These are phyloP conservation scores for Encarsia formosa DNA, from an alignment of 2,888 invertebrate species.

Conservation along the genomic window DNA sequence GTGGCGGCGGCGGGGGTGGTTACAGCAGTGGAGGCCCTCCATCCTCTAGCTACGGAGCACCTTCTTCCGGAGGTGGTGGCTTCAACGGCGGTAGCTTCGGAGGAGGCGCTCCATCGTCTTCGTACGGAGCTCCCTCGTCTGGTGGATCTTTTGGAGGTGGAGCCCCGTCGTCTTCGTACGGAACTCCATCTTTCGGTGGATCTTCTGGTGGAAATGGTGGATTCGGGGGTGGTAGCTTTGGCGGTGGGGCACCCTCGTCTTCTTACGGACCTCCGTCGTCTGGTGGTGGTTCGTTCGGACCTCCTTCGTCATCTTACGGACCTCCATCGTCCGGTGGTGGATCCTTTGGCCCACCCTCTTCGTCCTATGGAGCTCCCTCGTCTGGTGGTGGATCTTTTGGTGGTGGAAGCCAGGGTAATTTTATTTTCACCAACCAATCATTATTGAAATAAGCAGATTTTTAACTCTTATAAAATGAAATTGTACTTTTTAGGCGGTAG, in stretches of 20 bases:
- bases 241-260: no score
- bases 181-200: conserved; percentile 41
- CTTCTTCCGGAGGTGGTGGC: conserved; percentile 36
- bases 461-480: no score
- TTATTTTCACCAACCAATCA: no score
- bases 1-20: conserved; percentile 36
- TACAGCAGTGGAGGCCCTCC: conserved; percentile 38
- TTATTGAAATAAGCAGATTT: no score
- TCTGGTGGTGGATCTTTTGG: conserved; percentile 13
- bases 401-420: no score
- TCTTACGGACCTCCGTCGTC: conserved; percentile 40
- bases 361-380: conserved; percentile 10
- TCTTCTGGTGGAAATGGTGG: conserved; percentile 33
- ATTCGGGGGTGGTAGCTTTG: neutral
- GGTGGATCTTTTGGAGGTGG: conserved; percentile 38
- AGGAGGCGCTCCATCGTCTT: conserved; percentile 38
- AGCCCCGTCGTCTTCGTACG: conserved; percentile 42
- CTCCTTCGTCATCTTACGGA: conserved; percentile 37
- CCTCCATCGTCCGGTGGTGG: conserved; percentile 37
- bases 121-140: conserved; percentile 45
- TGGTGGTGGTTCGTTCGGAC: conserved; percentile 42
- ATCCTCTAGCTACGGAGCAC: conserved; percentile 42
- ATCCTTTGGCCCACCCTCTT: no score
- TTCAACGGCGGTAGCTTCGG: conserved; percentile 28
- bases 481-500: conserved; percentile 42